Base-by-base conservation (phyloP, 2,113 vertebrate species). In the Fregetta grallaria region DNA sequence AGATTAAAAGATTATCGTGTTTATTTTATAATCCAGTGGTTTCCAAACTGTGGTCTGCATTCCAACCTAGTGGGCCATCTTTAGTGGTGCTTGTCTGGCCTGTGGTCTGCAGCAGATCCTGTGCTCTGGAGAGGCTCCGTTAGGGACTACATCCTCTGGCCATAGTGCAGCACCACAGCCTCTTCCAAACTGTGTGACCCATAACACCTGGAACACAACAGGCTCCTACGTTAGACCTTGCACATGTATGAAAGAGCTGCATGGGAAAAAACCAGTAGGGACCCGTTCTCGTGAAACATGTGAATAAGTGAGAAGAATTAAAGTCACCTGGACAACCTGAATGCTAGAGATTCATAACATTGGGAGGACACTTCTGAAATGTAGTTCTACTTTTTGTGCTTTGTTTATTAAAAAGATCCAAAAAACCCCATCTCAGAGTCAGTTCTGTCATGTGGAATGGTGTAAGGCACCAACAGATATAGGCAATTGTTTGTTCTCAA, bases 1-100 rank as follows among this genome's bases (percentile, higher is more conserved):
- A 72, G 78, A 32, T 73, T 72, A 72, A 90, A 88, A 90, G 42
- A 73, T 65, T 67, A 30, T 27, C 36, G 21, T 87, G 26, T 47
- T 68, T 83, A 75, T 94, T 88, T 94, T 36, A 32, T 65, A 61
- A 92, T 32, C 13, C 25, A 36, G 14, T 34, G 21, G 4, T 90
- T 96, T 95, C 66, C 49, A 92, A 79, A 42, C 30, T n/a, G 22
- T 53, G 40, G 36, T 80, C 63, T 95, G 55, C 67, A 76, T 79
- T 95, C 77, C 79, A 82, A 2, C 21, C 27, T 18, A 32, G 34
- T 22, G 17, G 45, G 29, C 49, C 0, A 13, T 40, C 53, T 58
- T 86, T 30, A 62, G 45, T 2, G 32, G n/a, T 11, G 25, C 26
- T 72, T 86, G 78, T 11, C 56, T 75, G 44, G 40, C 55, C 50